Base-by-base conservation (phyloP, 92 coral and sea anemone genomes). In the Epizoanthus fatuus region DNA sequence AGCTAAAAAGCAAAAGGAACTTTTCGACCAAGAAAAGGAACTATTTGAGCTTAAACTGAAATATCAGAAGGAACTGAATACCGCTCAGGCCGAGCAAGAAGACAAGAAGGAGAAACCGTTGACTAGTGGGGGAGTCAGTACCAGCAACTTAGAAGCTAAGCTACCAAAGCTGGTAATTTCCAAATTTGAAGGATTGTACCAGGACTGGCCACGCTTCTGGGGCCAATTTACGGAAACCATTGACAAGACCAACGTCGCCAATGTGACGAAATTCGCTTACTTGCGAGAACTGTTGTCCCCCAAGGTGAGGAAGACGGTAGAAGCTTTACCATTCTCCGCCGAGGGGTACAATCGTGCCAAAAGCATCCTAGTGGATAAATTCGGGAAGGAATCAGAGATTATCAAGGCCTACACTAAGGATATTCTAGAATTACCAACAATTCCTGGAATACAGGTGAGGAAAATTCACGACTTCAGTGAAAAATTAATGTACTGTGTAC, bases 311-410 rank as follows among this genome's bases (percentile, higher is more conserved):
- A 22, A 54, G 8, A 12, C 39, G 3, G 72, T 90, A 0, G 90
- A 90, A 11, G 86, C 71, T 16, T 37, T 90, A 13, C 93, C 91
- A 16, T 86, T 86, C 45, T 35, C 92, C 8, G 19, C 42, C 1
- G 88, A 86, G 57, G 90, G 90, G 4, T 82, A 86, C 82, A 81
- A 81, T 54, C 56, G 86, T 25, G 91, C 91, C 13, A 86, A 86
- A 76, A 35, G 84, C 14, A 84, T 89, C 11, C 47, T 84, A 11
- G 25, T 4, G 53, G 85, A 76, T 14, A 88, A 67, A 29, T 80
- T 72, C 56, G 87, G 90, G 0, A 80, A 85, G 7, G 84, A 80
- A 2, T 63, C 75, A 4, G 81, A 86, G 13, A 12, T 79, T 12
- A 45, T 72, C 17, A 85, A 85, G 73, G 82, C 90, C 2, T 89